Base-by-base conservation (phyloP, 30 jellyfish, hydroid and myxozoan species). In the Chrysaora quinquecirrha region DNA sequence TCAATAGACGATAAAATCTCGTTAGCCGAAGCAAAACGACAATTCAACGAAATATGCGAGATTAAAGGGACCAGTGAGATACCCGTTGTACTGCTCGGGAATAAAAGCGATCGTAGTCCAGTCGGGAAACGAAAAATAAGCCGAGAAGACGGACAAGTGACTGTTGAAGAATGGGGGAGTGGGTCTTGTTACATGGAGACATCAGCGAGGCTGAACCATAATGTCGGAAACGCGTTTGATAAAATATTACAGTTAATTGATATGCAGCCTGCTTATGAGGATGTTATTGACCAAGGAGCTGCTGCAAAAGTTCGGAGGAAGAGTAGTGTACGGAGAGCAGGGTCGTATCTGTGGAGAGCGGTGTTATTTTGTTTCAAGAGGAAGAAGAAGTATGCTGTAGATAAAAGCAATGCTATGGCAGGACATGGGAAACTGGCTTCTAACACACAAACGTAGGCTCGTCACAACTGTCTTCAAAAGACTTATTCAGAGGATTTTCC, bases 41-140 rank as follows among this genome's bases (percentile, higher is more conserved):
- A 87, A 18, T 82, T 71, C 60, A 75, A 87, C 22, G 96, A 82
- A 69, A 83, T 94, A 33, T 22, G 56, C 72, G 88, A 71, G 33
- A 79, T 63, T 9, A 82, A 83, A 81, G 78, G 64, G 22, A 54
- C 50, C 69, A 68, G 70, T 30, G 88, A 82, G 14, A 83, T 71
- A 31, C 99, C 99, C 18, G 68, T 94, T 34, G 91, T 94, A 20
- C 72, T 94, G 34, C 88, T 88, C 2, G 96, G 96, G 31, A 94
- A 94, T 58, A 94, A 94, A 78, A 67, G 84, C 27, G 99, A 94
- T 70, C 71, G 80, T 14, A 56, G 83, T 38, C 83, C 85, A 4
- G 60, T 35, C 23, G 93, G 88, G 21, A 82, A 54, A 0, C 91
- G 97, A 48, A 71, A 64, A 47, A 71, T 83, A 16, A 70, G 71